Evolutionary conservation across 2,113 vertebrate genomes (phyloP).

Genomic region (Arizona elegans): DNA sequence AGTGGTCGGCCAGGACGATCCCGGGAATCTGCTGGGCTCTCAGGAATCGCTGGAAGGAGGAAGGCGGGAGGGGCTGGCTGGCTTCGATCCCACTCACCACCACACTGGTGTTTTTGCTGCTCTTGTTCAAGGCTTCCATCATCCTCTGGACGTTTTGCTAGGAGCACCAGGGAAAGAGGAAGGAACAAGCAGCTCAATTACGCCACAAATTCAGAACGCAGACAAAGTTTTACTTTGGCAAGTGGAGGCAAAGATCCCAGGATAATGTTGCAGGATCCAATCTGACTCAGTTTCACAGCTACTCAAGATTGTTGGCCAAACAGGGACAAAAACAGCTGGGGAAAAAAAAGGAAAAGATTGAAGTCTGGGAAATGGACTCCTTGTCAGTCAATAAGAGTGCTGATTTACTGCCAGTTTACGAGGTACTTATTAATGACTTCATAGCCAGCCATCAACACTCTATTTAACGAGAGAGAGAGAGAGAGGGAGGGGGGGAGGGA

Average conservation of each 20-base stretch:
- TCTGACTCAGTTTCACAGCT: too few species aligned
- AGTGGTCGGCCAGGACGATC: slow-evolving; percentile 82
- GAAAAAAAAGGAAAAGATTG: too few species aligned
- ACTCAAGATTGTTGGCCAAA: too few species aligned
- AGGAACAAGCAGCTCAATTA: not conserved
- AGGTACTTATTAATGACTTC: too few species aligned
- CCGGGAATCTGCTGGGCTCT: slow-evolving; percentile 78
- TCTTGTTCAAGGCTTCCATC: slow-evolving; percentile 55
- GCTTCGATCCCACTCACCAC: slow-evolving; percentile 42
- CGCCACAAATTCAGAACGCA: rapidly evolving
- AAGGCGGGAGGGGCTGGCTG: slow-evolving; percentile 85
- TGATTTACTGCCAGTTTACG: too few species aligned
- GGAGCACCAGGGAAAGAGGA: not conserved
- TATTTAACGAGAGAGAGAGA: too few species aligned
- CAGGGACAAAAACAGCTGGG: too few species aligned
- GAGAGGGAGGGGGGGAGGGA: too few species aligned
- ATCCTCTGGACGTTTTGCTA: slow-evolving; percentile 72
- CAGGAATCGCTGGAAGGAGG: slow-evolving; percentile 92
- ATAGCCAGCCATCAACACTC: too few species aligned
- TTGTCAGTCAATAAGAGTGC: too few species aligned
- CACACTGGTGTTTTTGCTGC: slow-evolving; percentile 37
- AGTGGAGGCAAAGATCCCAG: not conserved
- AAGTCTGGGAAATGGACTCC: too few species aligned
- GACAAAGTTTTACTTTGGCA: not conserved
- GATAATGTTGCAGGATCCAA: not conserved